Percentiles rank a stretch among this genome's conserved stretches.
These are phyloP conservation scores for Tapirus terrestris DNA, from an alignment of 2,113 vertebrate species.

Conservation along the genomic window DNA sequence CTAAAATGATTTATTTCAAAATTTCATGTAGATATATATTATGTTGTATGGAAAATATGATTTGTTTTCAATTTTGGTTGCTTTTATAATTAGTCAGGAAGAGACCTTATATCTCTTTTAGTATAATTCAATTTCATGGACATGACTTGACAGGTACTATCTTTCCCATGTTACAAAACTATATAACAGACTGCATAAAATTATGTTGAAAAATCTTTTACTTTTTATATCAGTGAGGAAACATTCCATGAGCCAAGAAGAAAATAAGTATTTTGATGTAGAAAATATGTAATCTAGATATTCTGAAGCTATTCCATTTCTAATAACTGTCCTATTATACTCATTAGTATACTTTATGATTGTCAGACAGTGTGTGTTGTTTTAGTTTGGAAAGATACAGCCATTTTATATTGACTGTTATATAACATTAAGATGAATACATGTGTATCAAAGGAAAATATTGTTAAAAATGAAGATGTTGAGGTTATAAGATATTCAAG, in stretches of 20 bases:
- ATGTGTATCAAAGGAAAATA: neutral
- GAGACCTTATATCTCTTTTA: constrained; percentile 35
- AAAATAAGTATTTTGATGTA: neutral
- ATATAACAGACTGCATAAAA: neutral
- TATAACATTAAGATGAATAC: neutral
- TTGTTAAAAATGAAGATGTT: neutral
- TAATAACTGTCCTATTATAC: neutral
- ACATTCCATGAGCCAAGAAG: neutral
- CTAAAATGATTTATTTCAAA: constrained; percentile 8
- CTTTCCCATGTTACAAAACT: neutral
- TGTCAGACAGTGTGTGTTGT: neutral
- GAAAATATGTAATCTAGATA: neutral
- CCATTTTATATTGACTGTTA: neutral
- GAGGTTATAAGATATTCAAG: neutral
- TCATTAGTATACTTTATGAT: neutral
- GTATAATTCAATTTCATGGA: constrained; percentile 44
- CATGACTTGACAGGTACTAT: constrained; percentile 6
- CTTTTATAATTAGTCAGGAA: constrained; percentile 19
- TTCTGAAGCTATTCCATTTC: neutral
- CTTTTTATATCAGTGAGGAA: constrained; percentile 17
- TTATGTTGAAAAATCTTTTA: neutral
- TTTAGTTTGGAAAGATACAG: neutral
- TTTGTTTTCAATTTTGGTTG: constrained; percentile 46
- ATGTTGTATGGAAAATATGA: neutral
- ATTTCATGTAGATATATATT: neutral